phyloP scores from a whole-genome alignment of 37 sponge, comb jelly and placozoan genomes.

The Beroe forskalii region DNA sequence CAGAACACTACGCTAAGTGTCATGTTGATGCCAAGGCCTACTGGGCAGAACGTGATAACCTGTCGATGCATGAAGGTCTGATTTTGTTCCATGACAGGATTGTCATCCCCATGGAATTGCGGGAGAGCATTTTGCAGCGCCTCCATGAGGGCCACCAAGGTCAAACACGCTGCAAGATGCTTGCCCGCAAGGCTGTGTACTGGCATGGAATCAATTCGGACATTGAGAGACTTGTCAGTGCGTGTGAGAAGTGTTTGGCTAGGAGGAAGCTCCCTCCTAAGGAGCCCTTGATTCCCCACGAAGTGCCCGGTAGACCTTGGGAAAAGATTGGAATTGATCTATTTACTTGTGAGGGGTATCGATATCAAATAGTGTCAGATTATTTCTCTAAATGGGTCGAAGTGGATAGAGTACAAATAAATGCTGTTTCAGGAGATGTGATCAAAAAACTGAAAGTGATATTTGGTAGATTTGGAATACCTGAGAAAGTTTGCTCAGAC shows the following conservation, averaged over 20 bases:
- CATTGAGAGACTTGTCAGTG: background rate
- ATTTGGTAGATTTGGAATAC: background rate
- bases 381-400: background rate
- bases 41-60: background rate
- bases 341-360: background rate
- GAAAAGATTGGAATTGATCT: background rate
- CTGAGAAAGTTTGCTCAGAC: background rate
- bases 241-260: background rate
- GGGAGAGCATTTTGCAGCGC: background rate
- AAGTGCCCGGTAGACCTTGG: background rate
- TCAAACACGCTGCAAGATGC: background rate
- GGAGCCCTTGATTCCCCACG: background rate
- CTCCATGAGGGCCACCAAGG: background rate
- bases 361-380: background rate
- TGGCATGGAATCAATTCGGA: background rate
- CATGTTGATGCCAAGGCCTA: constrained; percentile 30
- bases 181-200: background rate
- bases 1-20: no score
- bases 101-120: background rate
- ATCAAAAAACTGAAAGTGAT: background rate
- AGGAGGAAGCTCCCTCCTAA: background rate
- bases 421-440: background rate
- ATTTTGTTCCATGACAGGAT: background rate
- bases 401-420: background rate
- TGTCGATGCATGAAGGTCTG: background rate